phyloP scores from a whole-genome alignment of 2,113 vertebrate genomes.

The Brachyistius frenatus region DNA sequence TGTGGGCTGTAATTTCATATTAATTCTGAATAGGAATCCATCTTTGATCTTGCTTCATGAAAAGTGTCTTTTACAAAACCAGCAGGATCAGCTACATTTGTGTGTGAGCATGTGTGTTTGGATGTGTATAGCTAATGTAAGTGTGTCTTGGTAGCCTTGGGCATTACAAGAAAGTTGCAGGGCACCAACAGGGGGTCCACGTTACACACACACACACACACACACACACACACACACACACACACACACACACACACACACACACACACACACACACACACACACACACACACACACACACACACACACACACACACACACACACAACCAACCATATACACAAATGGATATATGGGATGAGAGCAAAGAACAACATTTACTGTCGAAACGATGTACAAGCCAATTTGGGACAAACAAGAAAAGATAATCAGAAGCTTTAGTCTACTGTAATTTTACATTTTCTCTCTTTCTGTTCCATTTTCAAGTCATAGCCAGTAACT shows the following conservation, averaged over 20 bases:
- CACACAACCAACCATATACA: not conserved
- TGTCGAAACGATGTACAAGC: constrained; percentile 8
- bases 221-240: constrained; percentile 13
- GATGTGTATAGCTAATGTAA: constrained; percentile 12
- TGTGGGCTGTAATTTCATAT: constrained; percentile 28
- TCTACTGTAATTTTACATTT: not conserved
- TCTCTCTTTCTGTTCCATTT: constrained; percentile 18
- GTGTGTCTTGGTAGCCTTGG: constrained; percentile 42
- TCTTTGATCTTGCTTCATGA: constrained; percentile 44
- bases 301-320: constrained; percentile 13
- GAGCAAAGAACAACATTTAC: not conserved
- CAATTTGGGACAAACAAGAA: constrained; percentile 15
- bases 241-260: constrained; percentile 12
- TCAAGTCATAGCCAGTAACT: constrained; percentile 7
- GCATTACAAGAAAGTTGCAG: constrained; percentile 45
- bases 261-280: constrained; percentile 15
- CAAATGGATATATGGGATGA: not conserved
- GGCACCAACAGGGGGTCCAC: constrained; percentile 41
- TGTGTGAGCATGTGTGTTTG: not conserved
- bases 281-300: not conserved
- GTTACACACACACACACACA: constrained; percentile 4
- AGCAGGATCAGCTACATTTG: constrained; percentile 27
- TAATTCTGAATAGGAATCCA: constrained; percentile 18
- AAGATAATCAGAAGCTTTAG: not conserved
- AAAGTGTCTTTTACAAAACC: constrained; percentile 39